Evolutionary conservation across 2,888 invertebrate genomes (phyloP), one percentile per base, ranked within the genome.

Genomic region (Dryomyza anilis): DNA sequence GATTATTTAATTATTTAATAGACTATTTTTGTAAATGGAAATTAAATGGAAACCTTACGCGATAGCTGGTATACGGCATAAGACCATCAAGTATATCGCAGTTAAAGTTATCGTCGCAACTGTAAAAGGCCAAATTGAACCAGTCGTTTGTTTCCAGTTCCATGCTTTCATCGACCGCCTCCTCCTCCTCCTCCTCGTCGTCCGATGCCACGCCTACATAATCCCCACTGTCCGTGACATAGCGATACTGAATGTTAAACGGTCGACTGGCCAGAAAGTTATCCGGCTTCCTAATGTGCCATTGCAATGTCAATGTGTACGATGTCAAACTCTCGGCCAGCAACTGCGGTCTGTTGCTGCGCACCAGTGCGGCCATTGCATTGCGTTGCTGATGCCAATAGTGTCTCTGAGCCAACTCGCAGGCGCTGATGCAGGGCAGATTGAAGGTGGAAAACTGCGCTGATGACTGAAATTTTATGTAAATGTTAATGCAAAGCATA

Each of bases 11-110:
- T n/a, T n/a, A n/a, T n/a, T n/a, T n/a, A n/a, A n/a, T n/a, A n/a
- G n/a, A 23, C 21, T 10, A 19, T 46, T 21, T 46, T 19, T 46
- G 2, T 46, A 19, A 29, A 29, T 29, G 5, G n/a, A n/a, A n/a
- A n/a, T n/a, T n/a, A n/a, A n/a, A n/a, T n/a, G n/a, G n/a, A n/a
- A n/a, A 14, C 45, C 68, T 85, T 85, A 96, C 96, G 86, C 91
- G 88, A 80, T 96, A 96, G 79, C 92, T 93, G 1, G 95, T 93
- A 79, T 93, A 96, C 0, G 96, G 95, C 71, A 91, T 89, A 56
- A 96, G 85, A 71, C 91, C 89, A 70, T 91, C 89, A 8, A 96
- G 89, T 27, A 88, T 76, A 50, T 79, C 86, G 72, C 91, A 91
- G 45, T 89, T 79, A 23, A 87, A 87, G 72, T 87, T 83, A 72